Evolutionary conservation across 2,113 vertebrate genomes (phyloP), one percentile per base, ranked within the genome.

Genomic region (Sclerurus mexicanus): DNA sequence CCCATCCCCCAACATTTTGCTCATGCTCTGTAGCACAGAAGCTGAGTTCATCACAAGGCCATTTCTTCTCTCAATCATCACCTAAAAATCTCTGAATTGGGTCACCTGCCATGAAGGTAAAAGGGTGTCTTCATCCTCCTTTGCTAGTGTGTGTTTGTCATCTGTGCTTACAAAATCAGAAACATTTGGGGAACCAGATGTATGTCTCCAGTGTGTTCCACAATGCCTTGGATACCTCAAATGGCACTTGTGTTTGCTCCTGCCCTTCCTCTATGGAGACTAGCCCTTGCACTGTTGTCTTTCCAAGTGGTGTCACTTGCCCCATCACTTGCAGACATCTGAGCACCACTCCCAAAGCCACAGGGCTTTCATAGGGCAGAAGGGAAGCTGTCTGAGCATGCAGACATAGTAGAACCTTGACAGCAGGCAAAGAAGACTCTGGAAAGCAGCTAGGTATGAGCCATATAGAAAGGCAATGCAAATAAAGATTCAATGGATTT

Each of bases 331-430:
- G 28, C 24, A 20, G 28, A 5, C 14, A 6, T 3, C 58, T 50
- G 63, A 49, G 68, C 30, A 12, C 30, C 0, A 2, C 17, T 55
- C 33, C 49, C 31, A 35, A 33, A n/a, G 27, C 55, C 60, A 4
- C 40, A 42, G 40, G 28, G 55, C 23, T 30, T 37, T 37, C 37
- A 50, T 14, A 18, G 47, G 62, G 62, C 40, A 50, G 31, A 46
- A 22, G 24, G 72, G 72, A 56, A 27, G 27, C 13, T 73, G n/a
- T 12, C 53, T 73, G 60, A 47, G 46, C 46, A 8, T 1, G 6
- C 1, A 2, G 47, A 40, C 0, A 0, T 47, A 58, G 16, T 3
- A 4, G 39, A 12, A 12, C 25, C 55, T 40, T 22, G 47, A 35
- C 2, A 7, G 39, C 10, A 19, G 35, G 35, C 50, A 31, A 24